Evolutionary conservation across 92 coral and sea anemone species (phyloP), one percentile per base, ranked within the genome.

Genomic region (Parazoanthus darwini): DNA sequence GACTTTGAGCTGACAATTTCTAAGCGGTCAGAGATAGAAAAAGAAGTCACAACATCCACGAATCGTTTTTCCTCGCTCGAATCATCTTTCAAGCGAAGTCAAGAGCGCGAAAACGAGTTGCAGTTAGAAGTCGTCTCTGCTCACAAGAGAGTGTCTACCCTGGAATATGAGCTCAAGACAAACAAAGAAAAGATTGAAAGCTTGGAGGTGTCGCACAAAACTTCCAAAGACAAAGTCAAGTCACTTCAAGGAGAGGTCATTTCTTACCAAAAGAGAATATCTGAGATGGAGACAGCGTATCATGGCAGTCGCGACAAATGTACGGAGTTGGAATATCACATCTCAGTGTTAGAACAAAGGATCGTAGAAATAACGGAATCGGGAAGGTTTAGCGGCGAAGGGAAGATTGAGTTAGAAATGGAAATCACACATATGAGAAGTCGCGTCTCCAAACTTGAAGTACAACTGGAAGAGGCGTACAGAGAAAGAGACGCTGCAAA

Each of bases 121-220:
- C 92, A 90, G 16, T 50, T 35, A 2, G 92, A 90, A 33, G 82
- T 79, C 25, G 87, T 90, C 37, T 80, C 79, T 29, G 92, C 92
- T 42, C 77, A 80, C 78, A 89, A 88, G 91, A 92, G 74, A 76
- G 68, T 86, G 25, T 86, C 93, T 4, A 81, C 65, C 36, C 25
- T 85, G 78, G 94, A 92, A 76, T 89, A 86, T 63, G 89, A 90
- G 54, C 85, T 90, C 26, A 92, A 92, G 65, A 83, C 86, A 33
- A 86, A 79, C 15, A 84, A 80, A 68, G 94, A 92, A 71, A 92
- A 88, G 80, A 29, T 88, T 37, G 89, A 83, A 36, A 84, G 88
- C 50, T 80, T 87, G 39, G 90, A 90, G 44, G 85, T 73, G n/a
- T 26, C 86, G 4, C 10, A 46, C 78, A 65, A 82, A 82, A 77